Base-by-base conservation (phyloP, 2,797 vertebrate species). In the Myotis myotis region DNA sequence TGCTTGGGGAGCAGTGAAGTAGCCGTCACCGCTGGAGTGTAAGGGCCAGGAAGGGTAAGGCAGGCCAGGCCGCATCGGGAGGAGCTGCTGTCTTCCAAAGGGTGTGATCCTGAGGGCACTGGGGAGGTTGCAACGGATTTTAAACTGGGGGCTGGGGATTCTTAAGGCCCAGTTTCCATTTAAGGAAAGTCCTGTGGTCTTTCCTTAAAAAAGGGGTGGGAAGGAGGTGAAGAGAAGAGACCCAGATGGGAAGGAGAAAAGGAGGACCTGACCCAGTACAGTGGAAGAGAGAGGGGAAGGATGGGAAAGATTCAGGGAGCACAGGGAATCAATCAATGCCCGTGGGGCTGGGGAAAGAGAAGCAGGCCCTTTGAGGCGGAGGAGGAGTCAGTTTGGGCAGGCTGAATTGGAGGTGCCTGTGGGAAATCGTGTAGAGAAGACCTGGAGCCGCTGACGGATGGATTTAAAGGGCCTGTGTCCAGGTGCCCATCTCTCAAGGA, bases 311-410 rank as follows among this genome's bases (percentile, higher is more conserved):
- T 15, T 36, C 13, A 33, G 28, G 17, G 30, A 11, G 25, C 44
- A 17, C 0, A 10, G 16, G 28, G 44, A 33, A 23, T 8, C 33
- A 7, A 6, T 10, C 33, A 7, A 6, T 10, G 66, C 2, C 0
- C 10, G 6, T 4, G 30, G 36, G 20, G 2, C 1, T 25, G 36
- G 72, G 74, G n/a, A 41, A 60, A 23, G 70, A 20, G 33, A 38
- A 72, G 33, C 17, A 38, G 70, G 70, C n/a, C 0, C 0, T 11
- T 57, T 28, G 33, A 60, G 51, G 51, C n/a, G 28, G n/a, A 64
- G 13, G 74, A 16, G 0, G 53, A 49, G 62, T 72, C 76, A 0
- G 33, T 74, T 6, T 33, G 25, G 51, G 30, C 19, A 3, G 20
- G 23, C 8, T 57, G 20, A 19, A 15, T 3, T 5, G 81, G n/a